Evolutionary conservation across 2,113 vertebrate species (phyloP), one percentile per base, ranked within the genome.

Genomic region (Monopterus albus): DNA sequence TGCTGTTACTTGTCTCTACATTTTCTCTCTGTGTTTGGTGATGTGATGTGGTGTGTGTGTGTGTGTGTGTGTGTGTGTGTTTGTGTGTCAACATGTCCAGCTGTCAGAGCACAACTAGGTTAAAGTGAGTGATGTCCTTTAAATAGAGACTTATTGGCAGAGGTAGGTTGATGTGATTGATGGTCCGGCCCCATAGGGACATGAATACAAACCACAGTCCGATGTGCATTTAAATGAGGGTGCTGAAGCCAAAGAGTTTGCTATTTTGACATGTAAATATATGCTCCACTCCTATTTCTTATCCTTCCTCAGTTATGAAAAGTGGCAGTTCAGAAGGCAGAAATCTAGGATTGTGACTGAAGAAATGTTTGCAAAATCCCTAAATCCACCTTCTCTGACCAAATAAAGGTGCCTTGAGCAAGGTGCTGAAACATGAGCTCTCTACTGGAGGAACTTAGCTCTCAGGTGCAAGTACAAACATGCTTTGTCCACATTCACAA

Each of bases 41-140:
- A 18, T 78, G 15, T 40, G 25, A 35, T 60, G 14, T 42, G 57
- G 49, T 42, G 40, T 20, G 49, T 21, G 38, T 25, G 42, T 29
- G 17, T 35, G 28, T 56, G 14, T 36, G 20, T 74, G 65, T 61
- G 49, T 73, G 31, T 62, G 49, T 52, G 67, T n/a, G n/a, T n/a
- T n/a, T n/a, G n/a, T n/a, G n/a, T n/a, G 67, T 18, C 47, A 61
- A 60, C 47, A 80, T 72, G 76, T 82, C 74, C 60, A 72, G 50
- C 61, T 75, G 75, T 81, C 85, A 75, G 36, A 78, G 50, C 60
- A 45, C 21, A 23, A 59, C 72, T 46, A 49, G 68, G 72, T 77
- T 81, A 71, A 67, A 78, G 46, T 23, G 76, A 78, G 58, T 56
- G 74, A 73, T 59, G 77, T 75, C 64, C 68, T 79, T 65, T 69